Evolutionary conservation across 2,797 vertebrate genomes (phyloP), one percentile per base, ranked within the genome.

Genomic region (Diplodus sargus): DNA sequence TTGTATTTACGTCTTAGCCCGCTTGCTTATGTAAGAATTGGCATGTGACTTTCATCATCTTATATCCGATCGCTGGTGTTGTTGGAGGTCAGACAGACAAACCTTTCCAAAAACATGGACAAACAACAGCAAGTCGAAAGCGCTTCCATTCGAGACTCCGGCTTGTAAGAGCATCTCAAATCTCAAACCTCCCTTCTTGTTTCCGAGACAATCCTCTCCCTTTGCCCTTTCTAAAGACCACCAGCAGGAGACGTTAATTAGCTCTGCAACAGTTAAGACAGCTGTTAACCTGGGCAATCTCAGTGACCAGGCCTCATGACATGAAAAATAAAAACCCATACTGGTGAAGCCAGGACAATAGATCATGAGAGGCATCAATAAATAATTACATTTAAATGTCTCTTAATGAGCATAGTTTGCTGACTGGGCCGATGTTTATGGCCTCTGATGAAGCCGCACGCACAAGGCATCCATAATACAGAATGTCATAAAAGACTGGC

Each of bases 351-450:
- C 73, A 43, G 54, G 90, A 95, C 90, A 87, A 95, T 92, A 93
- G 95, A 95, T 95, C 95, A 93, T 88, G 86, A 85, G 91, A 89
- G 76, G 87, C 94, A 94, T 96, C 92, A 95, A 96, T 96, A 96
- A 96, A 95, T 96, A 96, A 95, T 93, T 94, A 92, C 88, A 94
- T 90, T 94, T 94, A 96, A 96, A 95, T 92, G 90, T 90, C 89
- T 94, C 92, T 94, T 94, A 95, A 95, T 93, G 94, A 95, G 89
- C 89, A 77, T 91, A 95, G 94, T 94, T 92, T 95, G 94, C 96
- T 96, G 94, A 96, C 91, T 88, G 89, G 84, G 92, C 82, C 87
- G 48, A 82, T 92, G 90, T 93, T 91, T 93, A 91, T 89, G 88
- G 92, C 81, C 85, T 93, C 87, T 91, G 95, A 96, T 91, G 89